phyloP scores from a whole-genome alignment of 2,888 invertebrate genomes.

The Chymomyza fuscimana region DNA sequence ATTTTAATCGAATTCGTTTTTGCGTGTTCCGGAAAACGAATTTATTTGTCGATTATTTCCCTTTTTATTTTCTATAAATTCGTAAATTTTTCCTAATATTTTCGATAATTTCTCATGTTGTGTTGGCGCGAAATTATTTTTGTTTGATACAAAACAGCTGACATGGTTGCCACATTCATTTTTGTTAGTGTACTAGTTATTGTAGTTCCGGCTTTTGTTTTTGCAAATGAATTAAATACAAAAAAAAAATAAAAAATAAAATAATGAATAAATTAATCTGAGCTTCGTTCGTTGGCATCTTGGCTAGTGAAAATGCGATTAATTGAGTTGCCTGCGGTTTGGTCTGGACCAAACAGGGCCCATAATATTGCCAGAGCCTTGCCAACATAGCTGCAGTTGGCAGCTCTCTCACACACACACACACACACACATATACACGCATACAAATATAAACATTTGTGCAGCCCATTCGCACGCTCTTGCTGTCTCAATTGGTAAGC shows the following conservation, averaged over 20 bases:
- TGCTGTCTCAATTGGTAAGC: neutral
- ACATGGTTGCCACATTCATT: too few relatives aligned
- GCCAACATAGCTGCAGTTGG: neutral
- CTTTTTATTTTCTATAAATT: too few relatives aligned
- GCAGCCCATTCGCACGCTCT: neutral
- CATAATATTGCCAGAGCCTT: neutral
- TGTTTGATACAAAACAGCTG: too few relatives aligned
- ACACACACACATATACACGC: neutral
- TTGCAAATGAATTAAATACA: neutral
- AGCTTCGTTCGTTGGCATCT: conserved; percentile 4
- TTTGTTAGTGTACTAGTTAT: too few relatives aligned
- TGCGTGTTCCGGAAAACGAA: too few relatives aligned
- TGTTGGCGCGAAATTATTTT: too few relatives aligned
- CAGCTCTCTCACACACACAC: neutral
- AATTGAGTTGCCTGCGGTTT: conserved; percentile 53
- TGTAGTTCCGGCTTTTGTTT: neutral
- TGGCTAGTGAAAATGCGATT: conserved; percentile 39
- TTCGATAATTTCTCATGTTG: too few relatives aligned
- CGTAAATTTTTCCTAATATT: too few relatives aligned
- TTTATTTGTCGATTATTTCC: too few relatives aligned
- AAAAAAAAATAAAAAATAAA: neutral
- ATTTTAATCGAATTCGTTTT: too few relatives aligned
- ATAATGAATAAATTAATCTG: conserved; percentile 42
- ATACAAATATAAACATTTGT: neutral
- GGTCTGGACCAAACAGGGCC: neutral